Evolutionary conservation across 2,113 vertebrate species (phyloP).

Genomic region (Acanthisitta chloris): DNA sequence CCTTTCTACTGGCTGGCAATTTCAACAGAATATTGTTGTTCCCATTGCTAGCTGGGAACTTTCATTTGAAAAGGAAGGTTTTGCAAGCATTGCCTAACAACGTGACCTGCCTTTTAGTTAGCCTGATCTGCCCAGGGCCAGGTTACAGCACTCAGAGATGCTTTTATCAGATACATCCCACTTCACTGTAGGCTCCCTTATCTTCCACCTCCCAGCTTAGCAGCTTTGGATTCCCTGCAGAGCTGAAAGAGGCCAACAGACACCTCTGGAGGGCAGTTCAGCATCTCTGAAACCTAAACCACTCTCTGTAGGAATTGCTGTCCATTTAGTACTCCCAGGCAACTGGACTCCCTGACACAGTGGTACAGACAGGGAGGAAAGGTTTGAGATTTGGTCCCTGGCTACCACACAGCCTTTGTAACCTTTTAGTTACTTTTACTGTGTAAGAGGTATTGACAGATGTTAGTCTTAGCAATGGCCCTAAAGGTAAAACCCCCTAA

Average conservation of each 20-base stretch:
- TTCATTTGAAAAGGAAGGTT: not conserved
- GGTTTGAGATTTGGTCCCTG: not conserved
- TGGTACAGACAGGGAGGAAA: not conserved
- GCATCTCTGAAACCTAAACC: not conserved
- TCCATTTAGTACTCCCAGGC: not conserved
- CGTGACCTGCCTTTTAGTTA: not conserved
- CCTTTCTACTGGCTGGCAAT: not conserved
- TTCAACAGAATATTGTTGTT: not conserved
- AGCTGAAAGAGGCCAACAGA: not conserved
- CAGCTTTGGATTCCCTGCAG: not conserved
- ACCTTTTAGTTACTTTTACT: not conserved
- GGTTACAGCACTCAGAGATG: not conserved
- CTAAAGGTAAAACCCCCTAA: not conserved
- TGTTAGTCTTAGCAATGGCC: not conserved
- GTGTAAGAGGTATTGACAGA: not conserved
- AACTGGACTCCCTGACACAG: not conserved
- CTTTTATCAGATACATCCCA: not conserved
- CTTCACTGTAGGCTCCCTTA: not conserved
- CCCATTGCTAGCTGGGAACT: not conserved
- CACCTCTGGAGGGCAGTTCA: not conserved
- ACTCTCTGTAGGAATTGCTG: not conserved
- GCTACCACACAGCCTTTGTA: not conserved
- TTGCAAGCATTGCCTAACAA: not conserved
- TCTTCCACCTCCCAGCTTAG: not conserved
- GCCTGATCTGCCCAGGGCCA: not conserved